phyloP scores from a whole-genome alignment of 2,888 invertebrate genomes.

The Chymomyza amoena region DNA sequence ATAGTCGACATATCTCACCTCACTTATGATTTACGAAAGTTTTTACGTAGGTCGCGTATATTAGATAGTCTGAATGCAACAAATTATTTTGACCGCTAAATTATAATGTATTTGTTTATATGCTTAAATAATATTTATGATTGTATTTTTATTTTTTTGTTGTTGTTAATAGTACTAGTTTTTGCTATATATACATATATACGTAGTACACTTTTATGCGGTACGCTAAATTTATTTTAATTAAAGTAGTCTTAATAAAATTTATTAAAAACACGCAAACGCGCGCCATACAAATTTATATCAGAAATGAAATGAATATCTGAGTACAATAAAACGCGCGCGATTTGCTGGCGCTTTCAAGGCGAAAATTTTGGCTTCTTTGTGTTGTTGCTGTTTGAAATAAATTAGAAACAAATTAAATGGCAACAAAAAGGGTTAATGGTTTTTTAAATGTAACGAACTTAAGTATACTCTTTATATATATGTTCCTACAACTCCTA shows the following conservation, averaged over 20 bases:
- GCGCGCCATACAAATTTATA: slow-evolving; percentile 20
- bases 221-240: slow-evolving; percentile 66
- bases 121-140: slow-evolving; percentile 38
- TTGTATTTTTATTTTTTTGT: slow-evolving; percentile 23
- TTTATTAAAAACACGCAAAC: slow-evolving; percentile 39
- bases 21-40: not conserved
- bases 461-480: not conserved
- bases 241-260: slow-evolving; percentile 56
- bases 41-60: not conserved
- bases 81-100: not conserved
- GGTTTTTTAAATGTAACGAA: not conserved
- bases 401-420: slow-evolving; percentile 8
- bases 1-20: no score
- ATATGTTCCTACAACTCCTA: no score
- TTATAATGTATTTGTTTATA: not conserved
- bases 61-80: not conserved
- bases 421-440: not conserved
- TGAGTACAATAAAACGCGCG: not conserved
- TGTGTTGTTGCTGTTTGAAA: slow-evolving; percentile 26
- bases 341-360: not conserved
- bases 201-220: not conserved
- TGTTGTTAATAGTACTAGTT: slow-evolving; percentile 18
- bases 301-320: not conserved
- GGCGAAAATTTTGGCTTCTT: slow-evolving; percentile 6
- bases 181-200: slow-evolving; percentile 5